Base-by-base conservation (phyloP, 64 coral and sea anemone genomes). In the Pocillopora verrucosa region DNA sequence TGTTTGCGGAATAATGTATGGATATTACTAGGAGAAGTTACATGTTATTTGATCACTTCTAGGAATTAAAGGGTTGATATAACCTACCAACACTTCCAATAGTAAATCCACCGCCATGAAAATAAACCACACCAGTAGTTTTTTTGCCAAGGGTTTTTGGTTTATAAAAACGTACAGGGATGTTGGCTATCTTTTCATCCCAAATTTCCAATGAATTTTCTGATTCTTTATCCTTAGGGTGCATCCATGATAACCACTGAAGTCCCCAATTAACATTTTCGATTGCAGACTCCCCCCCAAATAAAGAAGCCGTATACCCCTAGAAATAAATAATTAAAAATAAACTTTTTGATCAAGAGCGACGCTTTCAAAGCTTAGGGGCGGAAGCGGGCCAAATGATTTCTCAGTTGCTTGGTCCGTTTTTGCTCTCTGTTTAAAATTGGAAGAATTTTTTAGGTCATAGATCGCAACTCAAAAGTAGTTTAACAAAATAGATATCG, bases 71-170 rank as follows among this genome's bases (percentile, higher is more conserved):
- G 61, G 61, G 61, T 13, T 13, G 30, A 30, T 63, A 15, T 9
- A 12, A 75, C 94, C 65, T 82, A 97, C 95, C 95, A 70, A 93
- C 75, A 73, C 74, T 87, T 7, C 95, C 95, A 74, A 97, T 84
- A 1, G 86, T 86, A 91, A 91, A 97, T 38, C 95, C 95, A 78
- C 95, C 95, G 5, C 95, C 95, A 75, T 97, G 95, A 58, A 88
- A 88, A 77, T 88, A 96, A 61, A 96, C 74, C 16, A 96, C 61
- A 38, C 91, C 95, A 37, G 95, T 85, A 1, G 74, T 9, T 15
- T 84, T 36, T 38, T 70, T n/a, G 65, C 82, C 36, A 16, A 22
- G 74, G 10, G 20, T 57, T 69, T 69, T 74, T 68, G 95, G 95
- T 76, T 59, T 88, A 74, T 96, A 96, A 81, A 96, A 91, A 62